Conservation (phyloP, 2,888 invertebrate genomes). For the Drosophila fulvimacula region DNA sequence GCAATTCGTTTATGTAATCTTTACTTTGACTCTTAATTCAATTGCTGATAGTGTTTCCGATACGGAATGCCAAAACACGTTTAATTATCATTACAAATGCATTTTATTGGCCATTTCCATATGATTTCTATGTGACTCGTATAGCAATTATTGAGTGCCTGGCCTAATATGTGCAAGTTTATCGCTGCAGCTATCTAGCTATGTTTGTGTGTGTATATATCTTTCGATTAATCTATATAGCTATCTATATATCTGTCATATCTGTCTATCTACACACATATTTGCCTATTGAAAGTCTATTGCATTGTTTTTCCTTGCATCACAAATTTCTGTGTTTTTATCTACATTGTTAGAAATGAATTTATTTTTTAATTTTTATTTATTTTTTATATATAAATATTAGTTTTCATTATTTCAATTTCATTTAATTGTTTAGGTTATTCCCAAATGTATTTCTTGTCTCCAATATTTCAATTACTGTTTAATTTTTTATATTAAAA, state of each 20-base stretch:
- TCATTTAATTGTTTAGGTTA: background rate
- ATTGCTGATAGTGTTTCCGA: conserved; percentile 16
- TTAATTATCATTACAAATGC: conserved; percentile 5
- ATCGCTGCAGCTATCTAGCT: background rate
- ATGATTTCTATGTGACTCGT: background rate
- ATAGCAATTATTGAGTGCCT: background rate
- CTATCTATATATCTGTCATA: background rate
- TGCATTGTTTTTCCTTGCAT: background rate
- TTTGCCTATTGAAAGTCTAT: background rate
- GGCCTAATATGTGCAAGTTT: background rate
- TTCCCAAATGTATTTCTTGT: background rate
- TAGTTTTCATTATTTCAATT: background rate
- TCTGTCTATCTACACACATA: too few relatives aligned
- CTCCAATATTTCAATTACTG: background rate
- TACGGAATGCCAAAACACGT: conserved; percentile 3
- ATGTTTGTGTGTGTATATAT: background rate
- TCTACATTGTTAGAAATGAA: too few relatives aligned
- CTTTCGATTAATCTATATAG: background rate
- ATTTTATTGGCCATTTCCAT: conserved; percentile 1
- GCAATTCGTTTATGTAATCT: conserved; percentile 34
- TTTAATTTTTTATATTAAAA: background rate
- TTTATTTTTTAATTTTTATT: too few relatives aligned
- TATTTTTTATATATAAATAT: background rate
- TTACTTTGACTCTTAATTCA: conserved; percentile 1
- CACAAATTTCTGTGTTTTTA: background rate